Evolutionary conservation across 1,140 invertebrate species (phyloP), one percentile per base, ranked within the genome.

Genomic region (Aphidius gifuensis): DNA sequence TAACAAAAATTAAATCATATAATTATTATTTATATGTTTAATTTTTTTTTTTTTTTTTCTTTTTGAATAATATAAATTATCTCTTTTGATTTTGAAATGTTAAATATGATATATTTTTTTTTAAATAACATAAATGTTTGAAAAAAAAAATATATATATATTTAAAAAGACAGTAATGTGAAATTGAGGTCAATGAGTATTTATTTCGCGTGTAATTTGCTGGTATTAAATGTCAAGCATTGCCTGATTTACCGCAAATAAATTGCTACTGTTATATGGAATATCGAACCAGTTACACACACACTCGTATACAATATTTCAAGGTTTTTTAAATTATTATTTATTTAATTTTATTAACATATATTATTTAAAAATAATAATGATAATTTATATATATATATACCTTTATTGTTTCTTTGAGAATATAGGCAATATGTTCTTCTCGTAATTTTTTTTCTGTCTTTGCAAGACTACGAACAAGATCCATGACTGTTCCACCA

Each of bases 341-440:
- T 44, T 38, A 38, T 54, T 54, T 32, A 11, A 38, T n/a, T 9
- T 54, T 38, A 21, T 54, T 40, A 11, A 6, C 38, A 7, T 54
- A 32, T 11, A 56, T 58, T 62, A 40, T 46, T 9, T 48, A 21
- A 32, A 4, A 46, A 53, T 64, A 16, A 8, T 9, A 11, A 21
- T 47, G 38, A 7, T 48, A 16, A 16, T 16, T 40, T 63, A 38
- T n/a, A 58, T 62, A 54, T 58, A 62, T 3, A 67, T 77, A 82
- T 83, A 90, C 90, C 84, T 91, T 90, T 64, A 93, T 89, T 67
- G 88, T 87, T 85, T 95, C 92, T 72, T 87, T 90, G 54, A 96
- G 82, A 68, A 96, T 90, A 76, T 90, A 93, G 55, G 89, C 91
- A 64, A 96, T 93, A 70, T 96, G 89, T 72, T 91, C 88, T 76